These are phyloP conservation scores for Perizoma affinitatum DNA, from an alignment of 2,888 invertebrate species.

Conservation along the genomic window DNA sequence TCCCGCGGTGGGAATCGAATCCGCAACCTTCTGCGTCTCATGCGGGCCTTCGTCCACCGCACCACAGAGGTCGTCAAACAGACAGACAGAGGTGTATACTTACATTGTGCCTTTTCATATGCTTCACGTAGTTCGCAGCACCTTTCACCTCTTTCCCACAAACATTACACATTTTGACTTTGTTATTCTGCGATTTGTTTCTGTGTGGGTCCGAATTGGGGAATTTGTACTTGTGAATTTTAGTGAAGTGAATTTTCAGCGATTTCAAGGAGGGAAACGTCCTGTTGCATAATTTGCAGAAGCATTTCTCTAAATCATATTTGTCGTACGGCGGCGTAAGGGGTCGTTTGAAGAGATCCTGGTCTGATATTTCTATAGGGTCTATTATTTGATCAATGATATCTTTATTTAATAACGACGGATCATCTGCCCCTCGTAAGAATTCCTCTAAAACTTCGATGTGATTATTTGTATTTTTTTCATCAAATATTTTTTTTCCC, in stretches of 20 bases:
- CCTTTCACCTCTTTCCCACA: slow-evolving; percentile 49
- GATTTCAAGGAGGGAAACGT: slow-evolving; percentile 45
- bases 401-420: slow-evolving; percentile 9
- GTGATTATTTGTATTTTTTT: slow-evolving; percentile 6
- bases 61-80: too few relatives aligned
- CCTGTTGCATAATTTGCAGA: slow-evolving; percentile 62
- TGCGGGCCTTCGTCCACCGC: too few relatives aligned
- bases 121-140: slow-evolving; percentile 45
- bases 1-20: too few relatives aligned
- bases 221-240: slow-evolving; percentile 50
- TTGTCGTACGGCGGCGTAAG: slow-evolving; percentile 36
- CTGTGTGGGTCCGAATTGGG: slow-evolving; percentile 30
- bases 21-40: too few relatives aligned
- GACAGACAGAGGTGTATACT: background rate
- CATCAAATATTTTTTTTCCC: background rate
- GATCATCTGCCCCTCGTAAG: slow-evolving; percentile 38
- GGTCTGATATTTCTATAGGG: slow-evolving; percentile 14
- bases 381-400: slow-evolving; percentile 16
- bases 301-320: slow-evolving; percentile 52
- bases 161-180: slow-evolving; percentile 46
- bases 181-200: slow-evolving; percentile 23
- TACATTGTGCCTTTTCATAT: slow-evolving; percentile 49
- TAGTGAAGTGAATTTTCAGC: slow-evolving; percentile 56
- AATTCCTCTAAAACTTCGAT: slow-evolving; percentile 57
- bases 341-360: slow-evolving; percentile 29